Conservation (phyloP, 2,888 invertebrate species). For the Agrochola litura region DNA sequence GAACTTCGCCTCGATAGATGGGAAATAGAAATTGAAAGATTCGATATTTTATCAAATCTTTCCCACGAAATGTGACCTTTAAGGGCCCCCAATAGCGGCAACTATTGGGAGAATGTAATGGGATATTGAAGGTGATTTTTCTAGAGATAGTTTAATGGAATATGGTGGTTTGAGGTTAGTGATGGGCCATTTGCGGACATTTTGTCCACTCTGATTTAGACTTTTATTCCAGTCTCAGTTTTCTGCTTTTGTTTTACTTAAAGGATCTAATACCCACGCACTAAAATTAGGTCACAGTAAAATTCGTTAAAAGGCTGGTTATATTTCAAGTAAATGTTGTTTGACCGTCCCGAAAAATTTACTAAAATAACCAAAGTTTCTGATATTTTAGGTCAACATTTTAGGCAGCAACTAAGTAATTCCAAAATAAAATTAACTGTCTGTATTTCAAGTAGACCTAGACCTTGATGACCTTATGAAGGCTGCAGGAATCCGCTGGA, state of each 20-base stretch:
- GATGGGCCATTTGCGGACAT: background rate
- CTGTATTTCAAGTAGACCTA: background rate
- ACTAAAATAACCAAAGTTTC: slow-evolving; percentile 27
- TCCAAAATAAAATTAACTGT: background rate
- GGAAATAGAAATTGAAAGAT: slow-evolving; percentile 74
- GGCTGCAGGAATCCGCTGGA: too few species aligned
- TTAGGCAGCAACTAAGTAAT: background rate
- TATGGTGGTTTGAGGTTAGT: slow-evolving; percentile 11
- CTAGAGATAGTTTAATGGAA: slow-evolving; percentile 52
- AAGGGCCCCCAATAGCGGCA: slow-evolving; percentile 35
- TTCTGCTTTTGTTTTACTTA: slow-evolving; percentile 1
- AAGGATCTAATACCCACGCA: background rate
- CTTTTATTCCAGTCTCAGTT: background rate
- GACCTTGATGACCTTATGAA: too few species aligned
- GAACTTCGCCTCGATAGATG: slow-evolving; percentile 65
- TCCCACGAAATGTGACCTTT: slow-evolving; percentile 61
- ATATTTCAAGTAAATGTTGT: slow-evolving; percentile 17
- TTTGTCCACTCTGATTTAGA: background rate
- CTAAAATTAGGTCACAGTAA: slow-evolving; percentile 7
- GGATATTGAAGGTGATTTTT: slow-evolving; percentile 59
- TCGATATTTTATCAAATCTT: slow-evolving; percentile 75
- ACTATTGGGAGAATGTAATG: slow-evolving; percentile 53
- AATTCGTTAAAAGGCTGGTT: background rate
- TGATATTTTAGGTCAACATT: slow-evolving; percentile 2
- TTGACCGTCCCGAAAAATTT: slow-evolving; percentile 19